Evolutionary conservation across 2,113 vertebrate species (phyloP), one percentile per base, ranked within the genome.

Genomic region (Solenodon paradoxus): DNA sequence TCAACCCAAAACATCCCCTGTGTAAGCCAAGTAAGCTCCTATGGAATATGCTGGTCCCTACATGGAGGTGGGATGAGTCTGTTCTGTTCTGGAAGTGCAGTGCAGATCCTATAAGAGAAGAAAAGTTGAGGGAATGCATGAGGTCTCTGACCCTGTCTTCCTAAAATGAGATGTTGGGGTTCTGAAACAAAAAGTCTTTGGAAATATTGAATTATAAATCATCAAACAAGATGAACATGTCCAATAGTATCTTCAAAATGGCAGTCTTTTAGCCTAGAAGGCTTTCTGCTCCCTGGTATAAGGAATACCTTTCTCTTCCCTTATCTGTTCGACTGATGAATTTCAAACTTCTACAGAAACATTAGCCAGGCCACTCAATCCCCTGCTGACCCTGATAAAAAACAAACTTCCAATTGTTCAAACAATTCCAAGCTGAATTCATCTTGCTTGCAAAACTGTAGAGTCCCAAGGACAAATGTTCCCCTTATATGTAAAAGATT

Each of bases 381-480:
- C 77, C 90, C 69, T 63, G 86, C 51, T 71, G 92, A 95, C 83
- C 1, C 49, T 3, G 30, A 91, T 55, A 53, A 82, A 94, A 96
- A 82, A 89, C n/a, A 89, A 89, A 95, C 57, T 86, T 82, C 42
- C 69, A 69, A 89, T 96, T 94, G 95, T 97, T 96, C 88, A 61
- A 72, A 91, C 30, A 87, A 83, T 75, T 90, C 92, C 81, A 88
- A 45, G 61, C 38, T 92, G 90, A 92, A 96, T 96, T 92, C 22
- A 63, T 94, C 90, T 88, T 93, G 84, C 71, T 49, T 95, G 96
- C 88, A 84, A 89, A 96, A 80, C 47, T 24, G 30, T 53, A 71
- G 20, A 69, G 17, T 96, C 79, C 88, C 83, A 92, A 95, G 92
- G 96, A 96, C 87, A 93, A 93, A 93, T 26, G 32, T 0, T 78